These are phyloP conservation scores for Drosophila ustulata DNA, from an alignment of 2,888 invertebrate species.

Conservation along the genomic window DNA sequence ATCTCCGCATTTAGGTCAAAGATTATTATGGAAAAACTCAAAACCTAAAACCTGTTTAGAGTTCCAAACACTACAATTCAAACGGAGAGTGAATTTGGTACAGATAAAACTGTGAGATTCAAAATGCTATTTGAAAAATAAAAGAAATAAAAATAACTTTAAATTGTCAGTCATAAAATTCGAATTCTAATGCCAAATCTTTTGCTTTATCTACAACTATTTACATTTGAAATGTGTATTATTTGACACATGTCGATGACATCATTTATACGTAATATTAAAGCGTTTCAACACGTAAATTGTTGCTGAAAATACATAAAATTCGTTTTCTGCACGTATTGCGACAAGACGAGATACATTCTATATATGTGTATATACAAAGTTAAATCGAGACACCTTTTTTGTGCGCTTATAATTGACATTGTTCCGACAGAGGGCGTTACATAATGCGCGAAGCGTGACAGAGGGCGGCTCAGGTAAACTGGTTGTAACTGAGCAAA, in stretches of 20 bases:
- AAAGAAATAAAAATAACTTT: not conserved
- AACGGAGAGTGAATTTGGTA: not conserved
- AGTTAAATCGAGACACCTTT: slow-evolving; percentile 40
- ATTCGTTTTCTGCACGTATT: slow-evolving; percentile 37
- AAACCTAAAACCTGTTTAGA: slow-evolving; percentile 25
- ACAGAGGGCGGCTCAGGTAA: slow-evolving; percentile 41
- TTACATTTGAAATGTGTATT: not conserved
- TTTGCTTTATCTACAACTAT: not conserved
- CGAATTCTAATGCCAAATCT: not conserved
- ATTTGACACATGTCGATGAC: slow-evolving; percentile 1
- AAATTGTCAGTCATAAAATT: not conserved
- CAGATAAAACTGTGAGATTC: not conserved
- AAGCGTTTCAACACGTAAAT: slow-evolving; percentile 1
- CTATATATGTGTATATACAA: slow-evolving; percentile 1
- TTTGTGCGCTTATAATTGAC: slow-evolving; percentile 5
- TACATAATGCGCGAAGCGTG: slow-evolving; percentile 46
- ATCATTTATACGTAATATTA: not conserved
- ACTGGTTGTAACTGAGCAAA: slow-evolving; percentile 59
- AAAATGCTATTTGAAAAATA: not conserved
- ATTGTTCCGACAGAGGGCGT: slow-evolving; percentile 50
- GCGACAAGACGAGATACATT: slow-evolving; percentile 19
- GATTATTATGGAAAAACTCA: slow-evolving; percentile 14
- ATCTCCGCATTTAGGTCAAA: slow-evolving; percentile 25
- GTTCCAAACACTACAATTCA: slow-evolving; percentile 3
- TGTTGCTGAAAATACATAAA: slow-evolving; percentile 8